Base-by-base conservation (phyloP, 2,888 invertebrate genomes). In the Liopterus haemorrhoidalis region DNA sequence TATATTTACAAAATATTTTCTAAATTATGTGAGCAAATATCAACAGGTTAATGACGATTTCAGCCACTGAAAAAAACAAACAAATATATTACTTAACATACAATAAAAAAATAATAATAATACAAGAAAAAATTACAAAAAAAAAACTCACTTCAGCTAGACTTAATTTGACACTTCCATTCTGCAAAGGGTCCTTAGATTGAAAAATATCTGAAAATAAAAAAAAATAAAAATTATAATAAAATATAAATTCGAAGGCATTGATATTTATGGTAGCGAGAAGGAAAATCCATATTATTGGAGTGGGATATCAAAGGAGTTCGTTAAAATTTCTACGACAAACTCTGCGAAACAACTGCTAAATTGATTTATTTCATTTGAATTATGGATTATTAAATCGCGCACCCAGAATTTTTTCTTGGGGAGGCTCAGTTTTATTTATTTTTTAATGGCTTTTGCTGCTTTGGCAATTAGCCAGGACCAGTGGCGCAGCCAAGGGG, bases 111-210 rank as follows among this genome's bases (percentile, higher is more conserved):
- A 27, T 19, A 19, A 40, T 20, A 37, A 9, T 37, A 18, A 22
- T 33, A 32, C 6, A n/a, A 22, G 20, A 30, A 33, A n/a, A n/a
- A n/a, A n/a, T n/a, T n/a, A n/a, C n/a, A n/a, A n/a, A n/a, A n/a
- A 32, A 42, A 35, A 46, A 49, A 64, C 70, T 70, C 73, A 85
- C 85, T 75, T 90, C 89, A 38, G 85, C 74, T 62, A 92, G 73
- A 63, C 78, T 84, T 56, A 91, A 72, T 71, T 88, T 89, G 49
- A 91, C 78, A 52, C 75, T 81, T 57, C 88, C 88, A 63, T 85
- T 84, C 65, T 86, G 83, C 44, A 85, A 72, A 21, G 84, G 81
- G 66, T 87, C 87, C 64, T 85, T 86, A 48, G 79, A 74, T 65
- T 88, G 85, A 65, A 85, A 82, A 50, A 80, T 72, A 66, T 74